Conservation (phyloP, 2,888 invertebrate genomes). For the Alcis repandata region DNA sequence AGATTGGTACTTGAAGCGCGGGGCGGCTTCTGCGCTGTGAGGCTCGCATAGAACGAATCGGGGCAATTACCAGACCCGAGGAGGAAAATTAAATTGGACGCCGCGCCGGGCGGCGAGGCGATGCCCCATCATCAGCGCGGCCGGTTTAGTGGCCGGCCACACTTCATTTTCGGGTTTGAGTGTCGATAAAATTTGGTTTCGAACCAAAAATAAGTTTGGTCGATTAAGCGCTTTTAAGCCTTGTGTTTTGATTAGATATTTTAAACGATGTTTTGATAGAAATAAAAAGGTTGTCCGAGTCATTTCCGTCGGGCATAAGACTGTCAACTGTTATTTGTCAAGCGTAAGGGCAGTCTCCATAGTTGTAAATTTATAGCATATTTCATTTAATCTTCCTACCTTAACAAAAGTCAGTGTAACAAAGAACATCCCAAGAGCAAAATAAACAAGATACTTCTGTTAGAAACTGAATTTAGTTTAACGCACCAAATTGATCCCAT, state of each 20-base stretch:
- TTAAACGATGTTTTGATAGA: constrained; percentile 1
- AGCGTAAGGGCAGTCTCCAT: too few relatives aligned
- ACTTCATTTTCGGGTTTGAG: constrained; percentile 42
- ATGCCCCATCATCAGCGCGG: constrained; percentile 50
- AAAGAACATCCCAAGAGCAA: too few relatives aligned
- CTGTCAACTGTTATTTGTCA: too few relatives aligned
- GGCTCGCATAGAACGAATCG: constrained; percentile 80
- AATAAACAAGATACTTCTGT: too few relatives aligned
- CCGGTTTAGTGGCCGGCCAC: constrained; percentile 38
- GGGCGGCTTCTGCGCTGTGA: constrained; percentile 66
- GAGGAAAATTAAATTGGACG: constrained; percentile 81
- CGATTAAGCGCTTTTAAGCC: constrained; percentile 32
- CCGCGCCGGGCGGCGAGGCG: constrained; percentile 63
- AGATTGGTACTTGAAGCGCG: constrained; percentile 51
- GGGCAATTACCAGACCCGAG: constrained; percentile 79
- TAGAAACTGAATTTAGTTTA: not conserved
- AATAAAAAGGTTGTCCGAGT: not conserved
- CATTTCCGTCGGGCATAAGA: not conserved
- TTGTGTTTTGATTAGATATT: constrained; percentile 16
- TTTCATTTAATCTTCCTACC: too few relatives aligned
- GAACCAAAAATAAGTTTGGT: constrained; percentile 32
- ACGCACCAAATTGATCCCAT: not conserved
- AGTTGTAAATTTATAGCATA: too few relatives aligned
- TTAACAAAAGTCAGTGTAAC: too few relatives aligned
- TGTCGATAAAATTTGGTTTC: constrained; percentile 42